Base-by-base conservation (phyloP, 2,113 vertebrate species). In the Bubo blakistoni region DNA sequence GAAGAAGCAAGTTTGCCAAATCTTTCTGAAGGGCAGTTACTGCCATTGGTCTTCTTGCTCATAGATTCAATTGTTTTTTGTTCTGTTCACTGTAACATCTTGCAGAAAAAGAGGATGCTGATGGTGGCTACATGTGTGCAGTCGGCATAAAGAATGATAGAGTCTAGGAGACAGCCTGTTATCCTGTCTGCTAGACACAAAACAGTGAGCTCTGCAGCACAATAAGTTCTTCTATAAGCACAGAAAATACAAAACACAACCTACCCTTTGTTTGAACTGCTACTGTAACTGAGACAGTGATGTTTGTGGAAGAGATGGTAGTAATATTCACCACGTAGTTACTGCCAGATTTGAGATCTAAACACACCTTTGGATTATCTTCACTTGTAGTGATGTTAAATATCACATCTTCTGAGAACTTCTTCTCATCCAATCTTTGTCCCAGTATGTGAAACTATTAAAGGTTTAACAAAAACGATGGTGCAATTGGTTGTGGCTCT, bases 321-420 rank as follows among this genome's bases (percentile, higher is more conserved):
- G 95, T 98, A 83, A 99, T 81, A 54, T 98, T 98, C 95, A 99
- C 98, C 63, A 97, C 94, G 94, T 99, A 99, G 98, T 99, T 99
- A 93, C 99, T 98, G 49, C 98, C 98, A 9, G 99, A 98, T 38
- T 95, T 95, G 92, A 99, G 97, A 80, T 98, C 97, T 86, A 99
- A 97, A 93, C 99, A 99, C 65, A 99, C 57, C 16, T 98, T 91
- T n/a, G 98, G 98, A 88, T 92, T 86, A n/a, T 97, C 94, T 40
- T 98, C 98, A 62, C 86, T 97, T 26, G 98, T 98, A n/a, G 92
- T 99, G 84, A 99, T 81, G 67, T 98, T 96, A 85, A 92, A 97
- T 82, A 81, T 84, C 16, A 93, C 90, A 88, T 96, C 96, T 84
- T 99, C 98, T 49, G 87, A 88, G 95, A 99, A 99, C 2, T 49